Evolutionary conservation across 2,113 vertebrate genomes (phyloP), one percentile per base, ranked within the genome.

Genomic region (Pseudorhombus dupliciocellatus): DNA sequence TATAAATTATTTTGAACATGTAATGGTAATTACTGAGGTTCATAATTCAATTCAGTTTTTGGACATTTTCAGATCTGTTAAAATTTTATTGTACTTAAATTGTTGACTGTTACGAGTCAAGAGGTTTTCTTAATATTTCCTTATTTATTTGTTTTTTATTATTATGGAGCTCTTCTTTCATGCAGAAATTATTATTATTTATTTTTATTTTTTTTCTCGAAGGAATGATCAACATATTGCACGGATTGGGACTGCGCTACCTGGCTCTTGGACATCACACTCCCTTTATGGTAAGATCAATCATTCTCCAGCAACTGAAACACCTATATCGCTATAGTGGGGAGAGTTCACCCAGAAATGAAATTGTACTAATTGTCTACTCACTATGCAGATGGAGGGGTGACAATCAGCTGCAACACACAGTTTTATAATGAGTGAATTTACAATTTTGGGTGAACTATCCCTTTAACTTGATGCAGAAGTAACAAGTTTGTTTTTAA

Each of bases 181-280:
- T 20, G 15, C 40, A 18, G 50, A 46, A 46, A 24, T 31, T 30
- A 16, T 28, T 11, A 3, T 37, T 12, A 11, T 37, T 25, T 26
- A 61, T 46, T 1, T 20, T 15, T 5, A 2, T 16, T 3, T 4
- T 58, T 8, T 55, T 16, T 73, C 26, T 56, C 80, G 51, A 59
- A 99, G 98, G 98, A 78, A 99, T 99, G 97, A 99, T 99, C 68
- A 98, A 99, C 81, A 99, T 98, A 87, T 88, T 99, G 14, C 98
- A 99, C 25, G 98, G 98, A 22, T 83, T 99, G 81, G 98, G 98
- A 2, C 92, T 99, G 71, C 94, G 98, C 28, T 96, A 98, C 82
- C 94, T 99, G 82, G 98, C 96, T 51, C 89, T 99, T 12, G 98
- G 98, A 55, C 97, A 99, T 79, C 95, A 99, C 80, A 99, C 98